These are phyloP conservation scores for Xiphophorus maculatus DNA, from an alignment of 2,113 vertebrate species.

Conservation along the genomic window DNA sequence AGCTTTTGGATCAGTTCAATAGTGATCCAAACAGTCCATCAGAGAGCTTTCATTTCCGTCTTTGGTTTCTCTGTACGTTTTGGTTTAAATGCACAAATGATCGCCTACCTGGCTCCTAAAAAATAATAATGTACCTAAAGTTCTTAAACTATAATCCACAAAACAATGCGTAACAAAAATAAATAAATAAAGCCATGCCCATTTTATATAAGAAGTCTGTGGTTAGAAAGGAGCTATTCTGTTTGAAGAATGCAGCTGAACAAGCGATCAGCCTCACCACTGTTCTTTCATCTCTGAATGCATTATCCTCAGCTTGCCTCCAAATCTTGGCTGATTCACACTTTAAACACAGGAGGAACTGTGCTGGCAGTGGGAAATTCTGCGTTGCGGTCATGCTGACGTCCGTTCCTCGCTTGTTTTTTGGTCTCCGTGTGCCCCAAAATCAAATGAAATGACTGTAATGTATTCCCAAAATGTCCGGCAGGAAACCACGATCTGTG, in stretches of 20 bases:
- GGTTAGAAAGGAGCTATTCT: background rate
- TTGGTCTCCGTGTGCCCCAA: background rate
- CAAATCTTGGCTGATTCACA: constrained; percentile 27
- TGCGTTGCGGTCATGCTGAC: background rate
- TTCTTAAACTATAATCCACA: background rate
- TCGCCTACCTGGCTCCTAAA: background rate
- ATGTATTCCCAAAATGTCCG: background rate
- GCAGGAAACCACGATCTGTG: background rate
- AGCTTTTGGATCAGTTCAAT: background rate
- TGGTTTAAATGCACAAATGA: background rate
- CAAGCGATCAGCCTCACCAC: background rate
- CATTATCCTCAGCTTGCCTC: constrained; percentile 7
- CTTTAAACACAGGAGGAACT: constrained; percentile 5
- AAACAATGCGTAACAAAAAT: background rate
- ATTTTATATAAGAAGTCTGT: background rate
- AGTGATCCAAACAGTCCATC: background rate
- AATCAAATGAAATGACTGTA: background rate
- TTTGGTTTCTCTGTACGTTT: background rate
- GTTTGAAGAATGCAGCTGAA: constrained; percentile 14
- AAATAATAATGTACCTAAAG: background rate
- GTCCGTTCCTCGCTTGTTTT: constrained; percentile 1
- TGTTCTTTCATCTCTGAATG: constrained; percentile 3
- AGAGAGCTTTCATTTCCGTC: background rate
- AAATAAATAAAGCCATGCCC: too few relatives aligned
- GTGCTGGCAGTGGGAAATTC: background rate